A percentile compares a stretch with the other conserved stretches of the same genome.
Evolutionary conservation across 2,113 vertebrate species (phyloP).

Genomic region (Zapus hudsonius): DNA sequence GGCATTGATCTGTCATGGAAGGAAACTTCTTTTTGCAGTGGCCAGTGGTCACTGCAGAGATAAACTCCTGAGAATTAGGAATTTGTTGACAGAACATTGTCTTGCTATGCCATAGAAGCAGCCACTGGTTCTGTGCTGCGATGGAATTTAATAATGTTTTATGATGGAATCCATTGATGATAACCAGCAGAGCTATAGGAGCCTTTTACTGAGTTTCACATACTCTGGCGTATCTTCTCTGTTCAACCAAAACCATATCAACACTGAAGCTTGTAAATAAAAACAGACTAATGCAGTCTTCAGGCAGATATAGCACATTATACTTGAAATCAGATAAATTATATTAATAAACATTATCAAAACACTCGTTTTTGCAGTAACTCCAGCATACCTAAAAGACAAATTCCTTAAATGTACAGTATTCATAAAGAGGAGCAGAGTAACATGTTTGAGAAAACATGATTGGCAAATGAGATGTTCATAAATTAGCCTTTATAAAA

Average conservation of each 20-base stretch:
- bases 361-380: background rate
- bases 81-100: too few relatives aligned
- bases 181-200: background rate
- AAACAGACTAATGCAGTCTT: background rate
- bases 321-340: background rate
- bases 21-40: background rate
- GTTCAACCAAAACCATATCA: background rate
- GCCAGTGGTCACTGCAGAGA: background rate
- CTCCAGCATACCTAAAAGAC: background rate
- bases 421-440: background rate
- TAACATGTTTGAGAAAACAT: background rate
- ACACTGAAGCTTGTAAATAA: background rate
- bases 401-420: background rate
- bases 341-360: background rate
- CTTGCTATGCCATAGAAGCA: too few relatives aligned
- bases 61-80: background rate
- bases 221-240: background rate
- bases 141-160: background rate
- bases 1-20: too few relatives aligned
- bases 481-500: background rate
- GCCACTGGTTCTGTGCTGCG: background rate
- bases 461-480: background rate
- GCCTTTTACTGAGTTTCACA: background rate
- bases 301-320: background rate
- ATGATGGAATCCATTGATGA: background rate